Evolutionary conservation across 2,797 vertebrate species (phyloP).

Genomic region (Sebastes taczanowskii): DNA sequence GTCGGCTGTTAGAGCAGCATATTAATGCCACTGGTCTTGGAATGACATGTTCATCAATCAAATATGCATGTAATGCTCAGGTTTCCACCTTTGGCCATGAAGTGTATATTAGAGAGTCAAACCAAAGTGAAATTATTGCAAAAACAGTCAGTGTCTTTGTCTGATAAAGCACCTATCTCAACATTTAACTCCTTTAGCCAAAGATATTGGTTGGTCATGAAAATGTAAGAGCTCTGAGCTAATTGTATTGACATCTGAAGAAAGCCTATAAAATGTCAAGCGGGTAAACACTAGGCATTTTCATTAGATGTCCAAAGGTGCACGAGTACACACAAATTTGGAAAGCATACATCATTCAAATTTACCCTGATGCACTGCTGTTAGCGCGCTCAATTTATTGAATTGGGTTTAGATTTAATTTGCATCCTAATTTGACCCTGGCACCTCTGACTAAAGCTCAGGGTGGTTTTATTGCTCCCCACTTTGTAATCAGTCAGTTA

Average conservation of each 20-base stretch:
- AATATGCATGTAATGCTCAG: not conserved
- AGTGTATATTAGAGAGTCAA: not conserved
- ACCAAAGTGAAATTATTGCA: not conserved
- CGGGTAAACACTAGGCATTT: not conserved
- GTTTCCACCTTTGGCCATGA: not conserved
- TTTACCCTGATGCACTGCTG: constrained; percentile 36
- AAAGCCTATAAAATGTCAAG: constrained; percentile 12
- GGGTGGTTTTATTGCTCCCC: constrained; percentile 35
- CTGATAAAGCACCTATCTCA: not conserved
- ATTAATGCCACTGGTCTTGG: not conserved
- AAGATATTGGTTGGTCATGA: not conserved
- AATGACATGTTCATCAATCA: not conserved
- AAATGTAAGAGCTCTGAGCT: not conserved
- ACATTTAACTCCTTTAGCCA: not conserved
- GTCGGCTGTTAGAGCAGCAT: not conserved
- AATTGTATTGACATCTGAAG: not conserved
- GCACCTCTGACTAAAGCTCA: constrained; percentile 33
- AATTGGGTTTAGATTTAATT: constrained; percentile 60
- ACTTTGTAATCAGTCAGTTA: constrained; percentile 48
- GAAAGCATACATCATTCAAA: constrained; percentile 24
- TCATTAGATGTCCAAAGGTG: constrained; percentile 9
- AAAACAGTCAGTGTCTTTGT: not conserved
- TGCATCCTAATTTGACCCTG: constrained; percentile 62
- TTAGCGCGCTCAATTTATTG: constrained; percentile 47
- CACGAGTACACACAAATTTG: not conserved